Percentiles rank a stretch among this genome's conserved stretches.
Evolutionary conservation across 1,140 invertebrate genomes (phyloP).

Genomic region (Paracyclopina nana): DNA sequence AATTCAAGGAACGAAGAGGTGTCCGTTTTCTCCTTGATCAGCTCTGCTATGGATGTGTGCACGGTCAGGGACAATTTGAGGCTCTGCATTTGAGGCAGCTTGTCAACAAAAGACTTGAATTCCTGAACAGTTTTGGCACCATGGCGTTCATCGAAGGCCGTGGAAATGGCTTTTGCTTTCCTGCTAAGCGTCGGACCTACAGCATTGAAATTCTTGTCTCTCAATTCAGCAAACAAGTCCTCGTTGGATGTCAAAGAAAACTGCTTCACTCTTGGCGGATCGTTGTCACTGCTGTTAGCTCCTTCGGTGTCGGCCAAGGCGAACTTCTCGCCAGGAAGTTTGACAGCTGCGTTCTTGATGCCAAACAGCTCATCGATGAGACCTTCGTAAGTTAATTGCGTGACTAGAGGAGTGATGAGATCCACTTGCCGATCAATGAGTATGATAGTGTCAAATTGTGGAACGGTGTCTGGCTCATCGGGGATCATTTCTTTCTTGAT

Average conservation of each 20-base stretch:
- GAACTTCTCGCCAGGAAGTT: constrained; percentile 66
- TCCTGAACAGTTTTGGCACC: constrained; percentile 70
- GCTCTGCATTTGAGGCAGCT: constrained; percentile 66
- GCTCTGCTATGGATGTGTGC: constrained; percentile 50
- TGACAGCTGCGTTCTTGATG: constrained; percentile 50
- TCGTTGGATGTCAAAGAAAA: constrained; percentile 76
- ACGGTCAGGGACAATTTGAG: constrained; percentile 59
- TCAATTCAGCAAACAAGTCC: constrained; percentile 64
- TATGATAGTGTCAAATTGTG: constrained; percentile 3
- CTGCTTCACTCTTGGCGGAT: constrained; percentile 43
- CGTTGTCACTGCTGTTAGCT: neutral
- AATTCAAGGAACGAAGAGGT: constrained; percentile 41
- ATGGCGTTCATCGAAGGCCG: constrained; percentile 64
- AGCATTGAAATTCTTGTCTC: constrained; percentile 84
- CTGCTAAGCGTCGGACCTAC: constrained; percentile 62
- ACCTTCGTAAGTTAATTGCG: constrained; percentile 92
- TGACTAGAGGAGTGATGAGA: constrained; percentile 71
- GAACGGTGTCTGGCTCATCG: constrained; percentile 19
- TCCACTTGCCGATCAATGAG: constrained; percentile 31
- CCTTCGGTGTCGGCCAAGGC: constrained; percentile 23
- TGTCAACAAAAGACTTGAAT: constrained; percentile 79
- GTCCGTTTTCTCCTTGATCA: constrained; percentile 48
- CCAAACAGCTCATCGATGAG: constrained; percentile 78
- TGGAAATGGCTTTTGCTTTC: constrained; percentile 66
- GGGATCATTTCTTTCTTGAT: constrained; percentile 44